Evolutionary conservation across 2,797 vertebrate genomes (phyloP), one percentile per base, ranked within the genome.

Genomic region (Siniperca obscura): DNA sequence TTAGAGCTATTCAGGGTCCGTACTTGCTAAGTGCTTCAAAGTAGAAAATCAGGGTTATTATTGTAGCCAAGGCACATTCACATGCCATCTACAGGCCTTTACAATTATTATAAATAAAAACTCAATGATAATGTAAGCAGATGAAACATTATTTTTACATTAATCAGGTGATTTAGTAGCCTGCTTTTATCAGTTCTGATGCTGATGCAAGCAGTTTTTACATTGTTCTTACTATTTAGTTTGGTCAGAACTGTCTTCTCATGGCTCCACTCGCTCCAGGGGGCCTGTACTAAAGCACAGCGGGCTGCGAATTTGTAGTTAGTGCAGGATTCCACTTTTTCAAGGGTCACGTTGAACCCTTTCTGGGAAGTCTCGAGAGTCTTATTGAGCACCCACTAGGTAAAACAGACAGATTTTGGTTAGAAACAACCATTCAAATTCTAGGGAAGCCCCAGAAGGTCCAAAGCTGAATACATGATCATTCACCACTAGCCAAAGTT

Each of bases 251-350:
- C 27, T 0, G 57, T 87, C 44, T 1, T 36, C 59, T 86, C 70
- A 0, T 3, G 19, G 85, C 89, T 93, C 94, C 94, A 95, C 57
- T 91, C 21, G 7, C 94, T 95, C 94, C 93, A 94, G 2, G 78
- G 87, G 0, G 68, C 86, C 0, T 62, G 0, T 0, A 6, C 2
- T 14, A 85, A 46, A 62, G 90, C 85, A 82, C 94, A 95, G 75
- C 91, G 93, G 7, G 78, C 89, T 10, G 85, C 83, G 60, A 94
- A 27, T 0, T 4, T 87, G 75, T 95, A 93, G 48, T 81, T 65
- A 1, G 4, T 70, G 81, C 94, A 95, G 42, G 90, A 90, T 10
- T 93, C 89, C 22, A 90, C 17, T 0, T 87, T 40, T 25, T 42
- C 16, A 9, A 80, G 69, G 6, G 0, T 3, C 16, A 50, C 2